These are phyloP conservation scores for Andinoacara biseriatus DNA, from an alignment of 2,113 vertebrate genomes.

Conservation along the genomic window DNA sequence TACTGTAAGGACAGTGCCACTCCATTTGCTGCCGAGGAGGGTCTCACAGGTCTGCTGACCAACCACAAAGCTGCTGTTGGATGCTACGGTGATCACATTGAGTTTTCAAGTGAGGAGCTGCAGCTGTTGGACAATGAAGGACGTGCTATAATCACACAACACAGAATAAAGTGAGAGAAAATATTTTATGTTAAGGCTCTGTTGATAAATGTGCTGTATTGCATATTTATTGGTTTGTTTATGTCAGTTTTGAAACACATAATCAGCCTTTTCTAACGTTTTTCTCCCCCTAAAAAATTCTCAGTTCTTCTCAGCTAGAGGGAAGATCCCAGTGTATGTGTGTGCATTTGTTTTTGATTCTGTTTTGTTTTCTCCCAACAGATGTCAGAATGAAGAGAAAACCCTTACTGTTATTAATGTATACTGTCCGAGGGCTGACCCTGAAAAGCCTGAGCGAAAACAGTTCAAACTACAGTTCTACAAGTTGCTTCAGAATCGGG, in stretches of 20 bases:
- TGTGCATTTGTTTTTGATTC: background rate
- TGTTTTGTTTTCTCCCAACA: conserved; percentile 27
- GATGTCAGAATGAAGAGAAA: conserved; percentile 71
- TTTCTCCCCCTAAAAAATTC: background rate
- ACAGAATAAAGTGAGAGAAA: conserved; percentile 79
- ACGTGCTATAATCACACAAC: conserved; percentile 86
- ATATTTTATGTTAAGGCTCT: background rate
- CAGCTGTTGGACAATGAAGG: conserved; percentile 87
- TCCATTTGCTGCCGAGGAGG: conserved; percentile 88
- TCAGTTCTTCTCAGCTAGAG: background rate
- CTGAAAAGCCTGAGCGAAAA: conserved; percentile 85
- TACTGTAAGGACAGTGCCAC: conserved; percentile 86
- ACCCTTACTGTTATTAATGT: conserved; percentile 87
- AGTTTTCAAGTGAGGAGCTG: conserved; percentile 84
- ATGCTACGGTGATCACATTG: conserved; percentile 83
- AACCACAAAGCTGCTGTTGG: conserved; percentile 79
- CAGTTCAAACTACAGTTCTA: conserved; percentile 89
- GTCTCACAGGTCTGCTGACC: conserved; percentile 84
- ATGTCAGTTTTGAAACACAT: background rate
- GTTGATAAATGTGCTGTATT: background rate
- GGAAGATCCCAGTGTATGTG: background rate
- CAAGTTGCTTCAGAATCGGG: conserved; percentile 83
- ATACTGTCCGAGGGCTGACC: conserved; percentile 89
- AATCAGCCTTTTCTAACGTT: background rate
- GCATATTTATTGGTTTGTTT: background rate